Base-by-base conservation (phyloP, 2,113 vertebrate species). In the Periophthalmodon schlosseri region DNA sequence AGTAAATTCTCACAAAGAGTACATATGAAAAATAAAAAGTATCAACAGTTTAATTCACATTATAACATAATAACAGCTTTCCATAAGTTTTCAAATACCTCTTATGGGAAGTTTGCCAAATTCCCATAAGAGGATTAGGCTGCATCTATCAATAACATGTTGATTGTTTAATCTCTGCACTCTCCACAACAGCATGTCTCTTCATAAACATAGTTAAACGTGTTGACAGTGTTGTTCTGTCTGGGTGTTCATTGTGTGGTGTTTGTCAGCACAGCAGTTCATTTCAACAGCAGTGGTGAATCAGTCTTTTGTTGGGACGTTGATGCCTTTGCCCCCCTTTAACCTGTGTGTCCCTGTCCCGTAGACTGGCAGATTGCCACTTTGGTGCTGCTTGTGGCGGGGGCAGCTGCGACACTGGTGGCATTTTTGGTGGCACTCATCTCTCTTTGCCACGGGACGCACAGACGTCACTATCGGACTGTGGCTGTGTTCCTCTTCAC, bases 341-440 rank as follows among this genome's bases (percentile, higher is more conserved):
- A 86, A 91, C 84, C 78, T 83, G 70, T 72, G 1, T 57, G 60
- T 74, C 86, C 60, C 72, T 47, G n/a, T 77, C 76, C 79, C 72
- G 50, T 90, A 95, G 95, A 95, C 82, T 95, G 95, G 94, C 94
- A 95, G 91, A 90, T 95, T 21, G 94, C 94, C 75, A 93, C 94
- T 20, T 75, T 95, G 82, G 93, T 95, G 86, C 85, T 95, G 79
- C 86, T 95, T 74, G 81, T 93, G 69, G 72, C 88, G 0, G 94
- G 94, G 0, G 93, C 93, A 0, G 87, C 86, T 0, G 82, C 91
- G 4, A 94, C 94, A 0, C 83, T 95, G 76, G 75, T 94, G 85
- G 91, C 92, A 7, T 95, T 95, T 66, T 73, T 95, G 49, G 84
- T 94, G 72, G 91, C 93, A 15, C 75, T 95, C 74, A 90, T 95